phyloP scores from a whole-genome alignment of 2,797 vertebrate genomes.

The Sitta carolinensis region DNA sequence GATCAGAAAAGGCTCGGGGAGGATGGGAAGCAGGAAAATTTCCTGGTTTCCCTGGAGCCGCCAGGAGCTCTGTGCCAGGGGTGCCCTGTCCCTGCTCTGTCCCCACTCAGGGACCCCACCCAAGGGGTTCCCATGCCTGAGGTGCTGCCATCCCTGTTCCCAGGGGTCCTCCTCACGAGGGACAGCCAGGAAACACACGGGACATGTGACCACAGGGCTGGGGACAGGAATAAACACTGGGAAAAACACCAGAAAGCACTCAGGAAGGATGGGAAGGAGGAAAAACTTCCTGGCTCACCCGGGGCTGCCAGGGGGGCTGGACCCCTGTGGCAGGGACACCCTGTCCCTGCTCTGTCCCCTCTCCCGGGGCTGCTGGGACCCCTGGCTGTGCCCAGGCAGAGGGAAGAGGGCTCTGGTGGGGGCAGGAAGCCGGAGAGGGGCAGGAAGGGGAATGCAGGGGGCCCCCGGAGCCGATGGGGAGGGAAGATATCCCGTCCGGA shows the following conservation, averaged over 20 bases:
- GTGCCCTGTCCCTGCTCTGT: neutral
- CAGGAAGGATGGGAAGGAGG: neutral
- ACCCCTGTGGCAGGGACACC: neutral
- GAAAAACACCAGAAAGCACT: neutral
- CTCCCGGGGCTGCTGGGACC: neutral
- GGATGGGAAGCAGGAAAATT: neutral
- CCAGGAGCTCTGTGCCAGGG: neutral
- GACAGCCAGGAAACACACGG: neutral
- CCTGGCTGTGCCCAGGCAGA: neutral
- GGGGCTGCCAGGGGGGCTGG: accelerated
- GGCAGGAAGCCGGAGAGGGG: neutral
- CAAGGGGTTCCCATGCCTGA: neutral
- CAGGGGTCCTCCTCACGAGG: neutral
- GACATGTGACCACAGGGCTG: neutral
- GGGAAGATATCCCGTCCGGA: slow-evolving; percentile 40
- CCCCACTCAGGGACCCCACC: accelerated
- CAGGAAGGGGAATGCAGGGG: neutral
- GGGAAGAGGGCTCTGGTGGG: neutral
- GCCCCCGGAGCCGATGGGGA: neutral
- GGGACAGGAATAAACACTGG: slow-evolving; percentile 44
- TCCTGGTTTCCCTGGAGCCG: accelerated
- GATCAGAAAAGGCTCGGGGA: neutral
- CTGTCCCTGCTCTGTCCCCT: neutral
- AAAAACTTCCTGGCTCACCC: neutral
- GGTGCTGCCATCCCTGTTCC: neutral